Base-by-base conservation (phyloP, 2,797 vertebrate genomes). In the Amphiprion clarkii region DNA sequence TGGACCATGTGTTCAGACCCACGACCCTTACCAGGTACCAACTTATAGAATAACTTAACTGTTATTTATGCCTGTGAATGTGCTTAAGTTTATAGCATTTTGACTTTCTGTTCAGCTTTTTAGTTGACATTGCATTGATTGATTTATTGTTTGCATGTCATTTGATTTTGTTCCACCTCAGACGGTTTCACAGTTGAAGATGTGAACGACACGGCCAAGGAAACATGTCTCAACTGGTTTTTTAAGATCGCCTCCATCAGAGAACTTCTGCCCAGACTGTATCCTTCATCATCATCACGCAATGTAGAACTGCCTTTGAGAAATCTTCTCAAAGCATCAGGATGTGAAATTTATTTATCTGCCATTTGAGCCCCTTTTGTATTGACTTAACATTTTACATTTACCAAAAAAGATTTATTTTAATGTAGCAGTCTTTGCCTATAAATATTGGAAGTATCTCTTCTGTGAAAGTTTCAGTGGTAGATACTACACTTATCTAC, bases 181-280 rank as follows among this genome's bases (percentile, higher is more conserved):
- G 98, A 97, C 79, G 94, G 95, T 11, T 97, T 99, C 88, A 95
- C 96, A 29, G 95, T 95, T 3, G 97, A 98, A 5, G 94, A 95
- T 3, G 96, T 98, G 63, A 98, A 96, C 0, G 98, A 99, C 90
- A 98, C 96, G 0, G 98, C 98, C 23, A 99, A 98, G 87, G 98
- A 99, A 93, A 99, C 98, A 1, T 99, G 98, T 71, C 95, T 99
- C 52, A 99, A 99, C 94, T 99, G 98, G 98, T 99, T 99, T 94
- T 99, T 98, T 92, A 99, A 99, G 94, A 98, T 99, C 61, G 98
- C 98, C 79, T 99, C 98, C 82, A 99, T 99, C 90, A 94, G 98
- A 92, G 98, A 99, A 82, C 97, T 99, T 63, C 95, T 99, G 87
- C 97, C 98, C 11, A 93, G 98, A 92, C 92, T 99, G 98, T 99